Base-by-base conservation (phyloP, 2,888 invertebrate genomes). In the Melangyna quadrimaculata region DNA sequence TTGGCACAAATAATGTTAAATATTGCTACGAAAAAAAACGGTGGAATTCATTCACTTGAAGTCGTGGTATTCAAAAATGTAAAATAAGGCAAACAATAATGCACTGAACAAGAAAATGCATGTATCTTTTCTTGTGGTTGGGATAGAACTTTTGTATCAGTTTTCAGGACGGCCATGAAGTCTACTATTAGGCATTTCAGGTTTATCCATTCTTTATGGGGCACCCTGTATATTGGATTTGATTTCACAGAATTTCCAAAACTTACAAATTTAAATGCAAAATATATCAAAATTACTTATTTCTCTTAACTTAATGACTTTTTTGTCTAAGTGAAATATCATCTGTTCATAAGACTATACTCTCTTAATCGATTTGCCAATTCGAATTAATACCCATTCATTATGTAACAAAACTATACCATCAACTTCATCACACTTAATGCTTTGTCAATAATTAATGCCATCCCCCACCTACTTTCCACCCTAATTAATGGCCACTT, bases 401-500 rank as follows among this genome's bases (percentile, higher is more conserved):
- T 65, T 45, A n/a, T n/a, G n/a, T n/a, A 40, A 7, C 37, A 37
- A 27, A 27, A 43, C 43, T 19, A 65, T 17, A 29, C 12, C 7
- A n/a, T 51, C 10, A 29, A 24, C 22, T 17, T 1, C 17, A 14
- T 9, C n/a, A 14, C 19, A 14, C 4, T 65, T 19, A 65, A 45
- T 12, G 45, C 12, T 32, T 32, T 45, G 45, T 65, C 65, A 65
- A 65, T 65, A 65, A 67, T 67, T 51, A 67, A 51, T 65, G 35
- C n/a, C 67, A 63, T 17, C n/a, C 9, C 17, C 22, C 32, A 1
- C 24, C n/a, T n/a, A n/a, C 3, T 6, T 1, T 17, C n/a, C 22
- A 35, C 35, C 24, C 51, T 51, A 67, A 72, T 77, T 77, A 78
- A 77, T 81, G 71, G 9, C 57, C 65, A 81, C 71, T 67, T 77